Evolutionary conservation across 2,888 invertebrate genomes (phyloP), one percentile per base, ranked within the genome.

Genomic region (Parnassius orleans): DNA sequence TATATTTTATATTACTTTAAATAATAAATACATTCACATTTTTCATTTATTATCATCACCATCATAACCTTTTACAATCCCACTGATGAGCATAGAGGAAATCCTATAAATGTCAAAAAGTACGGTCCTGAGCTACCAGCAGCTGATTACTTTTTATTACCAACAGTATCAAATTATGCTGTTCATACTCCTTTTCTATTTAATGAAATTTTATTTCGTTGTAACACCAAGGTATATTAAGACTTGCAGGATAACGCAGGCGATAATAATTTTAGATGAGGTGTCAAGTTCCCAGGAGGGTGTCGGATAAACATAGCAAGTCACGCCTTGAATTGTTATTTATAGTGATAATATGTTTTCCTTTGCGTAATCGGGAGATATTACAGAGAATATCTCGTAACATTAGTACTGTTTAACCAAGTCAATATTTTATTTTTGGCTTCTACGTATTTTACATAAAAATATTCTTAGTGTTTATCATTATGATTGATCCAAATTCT

Each of bases 221-320:
- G 14, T 48, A 14, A 48, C 9, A 41, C 41, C n/a, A 9, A 41
- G 52, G 50, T 57, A 14, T 47, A 56, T 56, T 43, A 43, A 57
- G 57, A 57, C 15, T 41, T 57, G 9, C 57, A 57, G 50, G 57
- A 51, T 50, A 48, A 57, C 50, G 57, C 33, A 54, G 24, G 43
- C 54, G 54, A 50, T 54, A 50, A 55, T 60, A 60, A 60, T 60
- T 55, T 60, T 65, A 66, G 65, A 68, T 66, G 63, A 64, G 66
- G 64, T 66, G 59, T 61, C 59, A 66, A 60, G 60, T 65, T 61
- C 57, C 61, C 57, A 48, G 54, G 15, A 57, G 61, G 61, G 61
- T 55, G 55, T 41, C 55, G 50, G 44, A 50, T 55, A 60, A 60
- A 60, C 55, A 56, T 46, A 52, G 56, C 51, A 61, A 44, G 56